These are phyloP conservation scores for Sandelia bainsii DNA, from an alignment of 2,797 vertebrate genomes.

Conservation along the genomic window DNA sequence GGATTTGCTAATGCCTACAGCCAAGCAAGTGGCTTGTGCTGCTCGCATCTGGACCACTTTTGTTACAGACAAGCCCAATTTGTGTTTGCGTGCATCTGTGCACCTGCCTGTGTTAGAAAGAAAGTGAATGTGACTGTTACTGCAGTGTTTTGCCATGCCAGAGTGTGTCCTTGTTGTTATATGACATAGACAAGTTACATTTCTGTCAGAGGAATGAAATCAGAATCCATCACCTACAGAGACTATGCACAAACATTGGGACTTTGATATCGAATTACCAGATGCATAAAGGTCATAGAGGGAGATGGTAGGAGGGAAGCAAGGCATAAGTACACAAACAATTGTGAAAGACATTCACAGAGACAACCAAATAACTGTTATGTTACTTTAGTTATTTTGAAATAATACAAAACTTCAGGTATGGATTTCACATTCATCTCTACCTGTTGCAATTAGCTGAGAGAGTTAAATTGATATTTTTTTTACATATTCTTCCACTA, in stretches of 20 bases:
- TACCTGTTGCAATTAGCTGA: neutral
- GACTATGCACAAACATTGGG: slow-evolving; percentile 25
- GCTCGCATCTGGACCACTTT: slow-evolving; percentile 63
- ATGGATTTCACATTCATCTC: too few species aligned
- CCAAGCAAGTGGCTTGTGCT: slow-evolving; percentile 56
- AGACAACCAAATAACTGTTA: neutral
- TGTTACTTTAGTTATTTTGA: too few species aligned
- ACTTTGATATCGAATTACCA: slow-evolving; percentile 27
- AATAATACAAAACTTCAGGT: neutral
- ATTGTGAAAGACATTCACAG: neutral
- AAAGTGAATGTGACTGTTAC: slow-evolving; percentile 22
- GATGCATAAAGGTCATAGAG: slow-evolving; percentile 5
- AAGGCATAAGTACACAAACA: neutral
- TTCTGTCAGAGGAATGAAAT: slow-evolving; percentile 58
- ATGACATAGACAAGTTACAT: slow-evolving; percentile 57
- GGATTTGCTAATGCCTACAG: slow-evolving; percentile 74
- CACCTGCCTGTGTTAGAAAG: slow-evolving; percentile 40
- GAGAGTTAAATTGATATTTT: neutral
- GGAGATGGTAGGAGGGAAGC: neutral
- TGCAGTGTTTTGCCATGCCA: slow-evolving; percentile 11
- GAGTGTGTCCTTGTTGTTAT: slow-evolving; percentile 35
- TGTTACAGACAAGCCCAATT: slow-evolving; percentile 73
- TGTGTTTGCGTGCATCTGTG: slow-evolving; percentile 49
- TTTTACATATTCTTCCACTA: neutral
- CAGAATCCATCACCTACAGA: slow-evolving; percentile 26